Evolutionary conservation across 2,113 vertebrate species (phyloP), one percentile per base, ranked within the genome.

Genomic region (Lates calcarifer): DNA sequence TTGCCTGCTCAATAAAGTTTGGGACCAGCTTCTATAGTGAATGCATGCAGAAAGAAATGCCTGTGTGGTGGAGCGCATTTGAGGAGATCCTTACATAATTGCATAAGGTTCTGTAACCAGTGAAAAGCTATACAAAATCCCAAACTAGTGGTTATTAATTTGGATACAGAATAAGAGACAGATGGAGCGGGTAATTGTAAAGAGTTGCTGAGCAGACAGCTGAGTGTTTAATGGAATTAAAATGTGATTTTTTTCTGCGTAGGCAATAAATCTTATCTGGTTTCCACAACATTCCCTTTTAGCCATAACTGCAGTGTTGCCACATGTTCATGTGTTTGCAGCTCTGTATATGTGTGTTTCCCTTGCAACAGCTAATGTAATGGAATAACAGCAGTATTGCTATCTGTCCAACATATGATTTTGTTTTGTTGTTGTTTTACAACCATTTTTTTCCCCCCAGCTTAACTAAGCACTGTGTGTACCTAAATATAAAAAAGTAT

Each of bases 141-240:
- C 65, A 86, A 88, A 93, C 77, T 84, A 86, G 85, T 12, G 31
- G 69, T 89, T 91, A 91, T 91, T 93, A 87, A 94, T 91, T 91
- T 93, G 90, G 85, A 84, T 78, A 70, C 69, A 79, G 71, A 81
- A 79, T 57, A 74, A 75, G 77, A 79, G 80, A 73, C 91, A 94
- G 93, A 93, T 92, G 93, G 90, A 92, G 87, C 86, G 77, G 68
- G 72, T 91, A 93, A 93, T 93, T 93, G 90, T 93, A 86, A 87
- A 89, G 85, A 89, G 74, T 89, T 63, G 63, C 81, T 84, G 89
- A 87, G 89, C 88, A 93, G 82, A 87, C 82, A 87, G 75, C 77
- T 79, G 56, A 83, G 84, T 88, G 79, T 90, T 91, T 87, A 90
- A 92, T 85, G 83, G 86, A 88, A 87, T 92, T 86, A 92, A 74